Percentiles rank a stretch among this genome's conserved stretches.
phyloP scores from a whole-genome alignment of 2,113 vertebrate genomes.

The Corvus moneduloides region DNA sequence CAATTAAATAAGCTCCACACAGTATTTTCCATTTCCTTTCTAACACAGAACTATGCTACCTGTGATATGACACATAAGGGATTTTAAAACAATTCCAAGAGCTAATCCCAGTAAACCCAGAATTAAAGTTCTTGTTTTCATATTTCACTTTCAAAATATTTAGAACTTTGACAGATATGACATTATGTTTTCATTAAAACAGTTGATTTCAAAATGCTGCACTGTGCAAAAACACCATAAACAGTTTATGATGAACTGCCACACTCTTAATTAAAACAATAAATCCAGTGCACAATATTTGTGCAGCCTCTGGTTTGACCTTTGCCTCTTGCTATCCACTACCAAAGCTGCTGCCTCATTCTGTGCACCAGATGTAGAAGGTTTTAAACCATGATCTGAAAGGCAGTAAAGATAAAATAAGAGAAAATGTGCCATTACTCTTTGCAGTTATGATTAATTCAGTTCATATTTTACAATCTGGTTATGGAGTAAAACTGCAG shows the following conservation, averaged over 20 bases:
- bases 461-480: conserved; percentile 90
- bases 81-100: conserved; percentile 78
- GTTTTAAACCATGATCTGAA: conserved; percentile 82
- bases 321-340: conserved; percentile 84
- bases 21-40: conserved; percentile 32
- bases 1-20: conserved; percentile 64
- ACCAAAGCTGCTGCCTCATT: conserved; percentile 76
- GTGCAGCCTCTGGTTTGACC: conserved; percentile 84
- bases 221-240: conserved; percentile 87
- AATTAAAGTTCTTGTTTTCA: conserved; percentile 85
- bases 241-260: conserved; percentile 92
- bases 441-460: conserved; percentile 88
- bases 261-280: conserved; percentile 93
- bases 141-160: conserved; percentile 88
- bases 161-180: conserved; percentile 88
- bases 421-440: conserved; percentile 84
- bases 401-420: conserved; percentile 87
- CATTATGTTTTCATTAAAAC: conserved; percentile 88
- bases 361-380: conserved; percentile 77
- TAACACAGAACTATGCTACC: conserved; percentile 50
- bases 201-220: conserved; percentile 86
- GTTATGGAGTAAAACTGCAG: conserved; percentile 84
- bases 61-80: conserved; percentile 75
- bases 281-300: conserved; percentile 88
- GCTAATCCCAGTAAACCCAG: conserved; percentile 81